These are phyloP conservation scores for Melanerpes formicivorus DNA, from an alignment of 2,113 vertebrate species.

Conservation along the genomic window DNA sequence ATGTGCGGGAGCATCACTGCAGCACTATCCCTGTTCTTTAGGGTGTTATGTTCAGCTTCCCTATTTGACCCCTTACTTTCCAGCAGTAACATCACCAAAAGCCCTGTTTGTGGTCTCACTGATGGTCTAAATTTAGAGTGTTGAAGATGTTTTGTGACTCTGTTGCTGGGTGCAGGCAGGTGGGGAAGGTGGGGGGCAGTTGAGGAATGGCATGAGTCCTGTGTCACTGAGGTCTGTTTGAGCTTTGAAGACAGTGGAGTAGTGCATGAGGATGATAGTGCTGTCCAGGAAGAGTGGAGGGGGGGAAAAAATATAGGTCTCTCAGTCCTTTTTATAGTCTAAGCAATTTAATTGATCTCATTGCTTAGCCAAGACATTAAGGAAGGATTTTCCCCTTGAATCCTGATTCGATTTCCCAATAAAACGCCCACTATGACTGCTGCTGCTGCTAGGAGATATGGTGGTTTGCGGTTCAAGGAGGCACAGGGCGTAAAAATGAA, in stretches of 20 bases:
- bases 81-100: slow-evolving; percentile 19
- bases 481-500: neutral
- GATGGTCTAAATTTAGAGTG: slow-evolving; percentile 37
- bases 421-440: slow-evolving; percentile 20
- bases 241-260: neutral
- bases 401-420: slow-evolving; percentile 45
- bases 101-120: neutral
- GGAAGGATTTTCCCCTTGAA: slow-evolving; percentile 49
- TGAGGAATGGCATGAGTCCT: neutral
- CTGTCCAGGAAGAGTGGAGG: slow-evolving; percentile 16
- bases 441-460: slow-evolving; percentile 42
- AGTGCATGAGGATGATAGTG: neutral
- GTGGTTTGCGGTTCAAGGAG: neutral
- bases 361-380: slow-evolving; percentile 31
- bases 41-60: rapidly evolving
- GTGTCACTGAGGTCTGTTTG: neutral
- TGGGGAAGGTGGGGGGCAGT: neutral
- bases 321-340: neutral
- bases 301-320: neutral
- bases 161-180: slow-evolving; percentile 35
- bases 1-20: neutral
- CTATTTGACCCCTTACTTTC: neutral
- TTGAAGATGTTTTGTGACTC: slow-evolving; percentile 57
- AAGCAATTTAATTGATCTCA: neutral
- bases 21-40: rapidly evolving